phyloP scores from a whole-genome alignment of 2,113 vertebrate species.

The Dromaius novaehollandiae region DNA sequence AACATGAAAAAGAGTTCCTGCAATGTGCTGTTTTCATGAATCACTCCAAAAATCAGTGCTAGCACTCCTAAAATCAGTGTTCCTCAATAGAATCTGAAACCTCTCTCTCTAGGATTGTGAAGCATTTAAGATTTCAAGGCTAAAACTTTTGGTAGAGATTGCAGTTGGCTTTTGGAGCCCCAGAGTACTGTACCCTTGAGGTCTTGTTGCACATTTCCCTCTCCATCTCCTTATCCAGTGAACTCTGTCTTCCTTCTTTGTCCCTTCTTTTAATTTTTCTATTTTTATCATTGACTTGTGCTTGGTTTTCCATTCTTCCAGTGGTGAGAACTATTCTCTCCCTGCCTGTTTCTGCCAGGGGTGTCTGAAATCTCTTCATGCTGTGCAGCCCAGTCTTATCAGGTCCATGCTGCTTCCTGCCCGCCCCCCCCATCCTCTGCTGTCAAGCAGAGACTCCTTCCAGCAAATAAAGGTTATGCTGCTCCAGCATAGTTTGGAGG shows the following conservation, averaged over 20 bases:
- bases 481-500: background rate
- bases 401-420: background rate
- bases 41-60: background rate
- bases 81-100: background rate
- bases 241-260: background rate
- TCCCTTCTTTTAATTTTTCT: background rate
- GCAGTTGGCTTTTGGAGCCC: background rate
- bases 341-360: background rate
- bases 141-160: background rate
- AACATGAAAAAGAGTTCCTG: background rate
- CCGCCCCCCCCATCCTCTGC: background rate
- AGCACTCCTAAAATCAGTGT: fast-evolving
- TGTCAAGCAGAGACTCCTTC: fast-evolving
- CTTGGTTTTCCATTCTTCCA: background rate
- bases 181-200: background rate
- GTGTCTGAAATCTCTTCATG: background rate
- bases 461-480: background rate
- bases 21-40: background rate
- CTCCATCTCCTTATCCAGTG: background rate
- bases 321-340: background rate
- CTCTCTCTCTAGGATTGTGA: background rate
- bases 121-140: background rate
- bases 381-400: background rate
- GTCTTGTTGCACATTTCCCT: background rate
- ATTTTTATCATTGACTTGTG: background rate